Percentiles rank a stretch among this genome's conserved stretches.
These are phyloP conservation scores for Ptychochromis oligacanthus DNA, from an alignment of 2,113 vertebrate species.

Conservation along the genomic window DNA sequence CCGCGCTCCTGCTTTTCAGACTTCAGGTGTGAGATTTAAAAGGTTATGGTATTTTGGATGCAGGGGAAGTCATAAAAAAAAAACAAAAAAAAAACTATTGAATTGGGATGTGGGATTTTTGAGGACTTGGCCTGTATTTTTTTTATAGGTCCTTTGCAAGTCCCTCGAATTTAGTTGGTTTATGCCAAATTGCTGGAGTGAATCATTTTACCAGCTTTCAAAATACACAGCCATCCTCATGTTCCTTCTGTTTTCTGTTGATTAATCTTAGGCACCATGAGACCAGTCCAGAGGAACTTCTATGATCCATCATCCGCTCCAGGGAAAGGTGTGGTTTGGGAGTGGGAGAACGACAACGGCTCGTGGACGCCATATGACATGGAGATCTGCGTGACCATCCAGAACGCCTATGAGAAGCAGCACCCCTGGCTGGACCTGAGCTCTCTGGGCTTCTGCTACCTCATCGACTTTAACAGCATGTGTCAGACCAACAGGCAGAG, in stretches of 20 bases:
- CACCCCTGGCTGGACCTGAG: constrained; percentile 97
- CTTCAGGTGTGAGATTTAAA: not conserved
- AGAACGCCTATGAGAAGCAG: constrained; percentile 98
- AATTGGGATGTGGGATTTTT: not conserved
- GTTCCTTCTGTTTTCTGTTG: constrained; percentile 19
- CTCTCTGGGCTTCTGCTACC: constrained; percentile 95
- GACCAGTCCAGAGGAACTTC: constrained; percentile 93
- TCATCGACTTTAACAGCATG: constrained; percentile 98
- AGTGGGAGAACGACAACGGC: constrained; percentile 93
- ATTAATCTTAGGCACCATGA: constrained; percentile 88
- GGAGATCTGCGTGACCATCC: constrained; percentile 97
- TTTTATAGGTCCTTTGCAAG: not conserved
- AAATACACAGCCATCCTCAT: not conserved
- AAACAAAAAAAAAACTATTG: not conserved
- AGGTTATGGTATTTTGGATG: not conserved
- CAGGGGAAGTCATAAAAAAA: not conserved
- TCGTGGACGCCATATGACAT: constrained; percentile 97
- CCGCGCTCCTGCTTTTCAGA: not conserved
- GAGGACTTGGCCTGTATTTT: not conserved
- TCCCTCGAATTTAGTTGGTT: not conserved
- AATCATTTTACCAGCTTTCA: not conserved
- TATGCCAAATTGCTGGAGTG: not conserved
- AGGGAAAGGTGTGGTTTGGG: constrained; percentile 96
- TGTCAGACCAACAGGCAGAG: constrained; percentile 95
- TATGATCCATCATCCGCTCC: constrained; percentile 95